Percentiles rank a stretch among this genome's conserved stretches.
Evolutionary conservation across 2,113 vertebrate genomes (phyloP).

Genomic region (pig (Sus scrofa)): DNA sequence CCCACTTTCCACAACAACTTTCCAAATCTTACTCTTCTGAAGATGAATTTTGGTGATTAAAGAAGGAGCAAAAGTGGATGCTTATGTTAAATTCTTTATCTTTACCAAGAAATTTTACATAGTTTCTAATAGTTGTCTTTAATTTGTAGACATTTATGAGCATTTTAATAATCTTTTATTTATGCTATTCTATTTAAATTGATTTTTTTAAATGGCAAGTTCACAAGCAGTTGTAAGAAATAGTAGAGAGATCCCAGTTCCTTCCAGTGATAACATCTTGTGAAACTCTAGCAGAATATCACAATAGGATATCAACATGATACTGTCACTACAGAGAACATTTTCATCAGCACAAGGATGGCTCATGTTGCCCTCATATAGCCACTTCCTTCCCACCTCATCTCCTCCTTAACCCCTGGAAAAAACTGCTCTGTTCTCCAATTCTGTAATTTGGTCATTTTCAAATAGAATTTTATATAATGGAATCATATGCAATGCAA

Average conservation of each 20-base stretch:
- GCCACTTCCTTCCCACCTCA: background rate
- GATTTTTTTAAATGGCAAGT: background rate
- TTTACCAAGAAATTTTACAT: background rate
- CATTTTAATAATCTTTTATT: conserved; percentile 4
- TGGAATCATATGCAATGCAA: background rate
- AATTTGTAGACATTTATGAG: background rate
- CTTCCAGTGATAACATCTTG: background rate
- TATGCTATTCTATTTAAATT: background rate
- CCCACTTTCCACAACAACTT: background rate
- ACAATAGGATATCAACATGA: background rate
- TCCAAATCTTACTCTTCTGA: background rate
- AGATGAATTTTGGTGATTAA: background rate
- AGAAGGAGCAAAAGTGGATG: background rate
- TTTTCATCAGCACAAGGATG: background rate
- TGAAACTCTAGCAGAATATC: background rate
- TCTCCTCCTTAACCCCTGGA: background rate
- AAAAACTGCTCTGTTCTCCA: background rate
- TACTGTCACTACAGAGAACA: background rate
- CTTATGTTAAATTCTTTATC: background rate
- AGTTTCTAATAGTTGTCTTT: background rate
- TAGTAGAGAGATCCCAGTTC: background rate
- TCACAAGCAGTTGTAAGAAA: background rate
- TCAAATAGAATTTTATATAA: background rate
- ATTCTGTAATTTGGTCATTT: background rate
- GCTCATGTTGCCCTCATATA: background rate